Evolutionary conservation across 2,113 vertebrate species (phyloP).

Genomic region (Percopsis transmontana): DNA sequence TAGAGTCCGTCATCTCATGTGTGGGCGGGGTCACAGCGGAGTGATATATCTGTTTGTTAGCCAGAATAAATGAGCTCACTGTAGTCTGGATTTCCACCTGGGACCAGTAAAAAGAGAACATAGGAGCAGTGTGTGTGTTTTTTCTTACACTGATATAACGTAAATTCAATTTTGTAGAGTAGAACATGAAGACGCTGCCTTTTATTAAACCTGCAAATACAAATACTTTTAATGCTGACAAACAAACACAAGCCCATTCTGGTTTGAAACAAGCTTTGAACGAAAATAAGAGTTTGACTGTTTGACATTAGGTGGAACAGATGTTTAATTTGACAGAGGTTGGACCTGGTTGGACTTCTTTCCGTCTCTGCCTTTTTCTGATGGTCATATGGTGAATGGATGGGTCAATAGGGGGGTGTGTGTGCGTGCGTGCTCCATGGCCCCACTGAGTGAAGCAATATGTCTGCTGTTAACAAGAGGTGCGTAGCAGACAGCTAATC

Average conservation of each 20-base stretch:
- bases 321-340: slow-evolving; percentile 36
- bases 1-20: slow-evolving; percentile 39
- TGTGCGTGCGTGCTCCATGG: slow-evolving; percentile 28
- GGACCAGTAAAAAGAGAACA: neutral
- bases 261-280: neutral
- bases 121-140: neutral
- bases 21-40: slow-evolving; percentile 41
- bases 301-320: slow-evolving; percentile 25
- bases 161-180: neutral
- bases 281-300: neutral
- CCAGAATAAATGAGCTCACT: slow-evolving; percentile 52
- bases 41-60: slow-evolving; percentile 57
- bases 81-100: slow-evolving; percentile 47
- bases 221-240: slow-evolving; percentile 1
- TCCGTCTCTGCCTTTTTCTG: slow-evolving; percentile 32
- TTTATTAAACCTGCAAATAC: neutral
- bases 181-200: neutral
- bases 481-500: slow-evolving; percentile 62
- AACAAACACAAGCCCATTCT: neutral
- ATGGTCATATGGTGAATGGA: slow-evolving; percentile 44
- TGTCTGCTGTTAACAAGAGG: slow-evolving; percentile 68
- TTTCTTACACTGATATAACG: neutral
- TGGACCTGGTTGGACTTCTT: slow-evolving; percentile 27
- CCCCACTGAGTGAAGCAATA: slow-evolving; percentile 58
- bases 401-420: slow-evolving; percentile 17